Conservation (phyloP, 2,797 vertebrate genomes). For the Pogonophryne albipinna region DNA sequence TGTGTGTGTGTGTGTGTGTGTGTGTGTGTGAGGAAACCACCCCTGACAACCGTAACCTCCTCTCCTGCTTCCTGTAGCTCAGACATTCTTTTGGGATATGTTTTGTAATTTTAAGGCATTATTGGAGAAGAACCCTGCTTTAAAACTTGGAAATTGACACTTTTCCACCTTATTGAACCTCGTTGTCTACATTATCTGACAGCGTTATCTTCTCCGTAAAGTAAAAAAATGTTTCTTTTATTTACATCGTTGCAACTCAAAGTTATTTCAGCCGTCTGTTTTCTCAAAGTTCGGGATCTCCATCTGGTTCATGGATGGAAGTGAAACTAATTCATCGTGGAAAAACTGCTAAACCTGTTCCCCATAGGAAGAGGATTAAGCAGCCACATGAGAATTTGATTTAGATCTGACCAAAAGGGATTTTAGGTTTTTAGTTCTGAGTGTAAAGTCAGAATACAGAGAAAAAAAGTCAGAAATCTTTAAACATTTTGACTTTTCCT, state of each 20-base stretch:
- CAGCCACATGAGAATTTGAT: no score
- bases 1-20: constrained; percentile 24
- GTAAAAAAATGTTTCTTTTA: no score
- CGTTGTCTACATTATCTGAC: background rate
- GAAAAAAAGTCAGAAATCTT: no score
- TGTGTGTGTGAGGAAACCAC: constrained; percentile 73
- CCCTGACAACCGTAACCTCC: constrained; percentile 67
- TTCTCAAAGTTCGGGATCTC: background rate
- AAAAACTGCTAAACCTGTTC: no score
- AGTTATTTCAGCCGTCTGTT: background rate
- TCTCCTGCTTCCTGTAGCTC: constrained; percentile 59
- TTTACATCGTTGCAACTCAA: background rate
- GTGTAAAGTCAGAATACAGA: no score
- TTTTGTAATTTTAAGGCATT: no score
- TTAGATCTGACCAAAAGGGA: no score
- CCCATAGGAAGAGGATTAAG: no score
- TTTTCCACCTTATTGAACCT: background rate
- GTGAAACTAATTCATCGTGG: no score
- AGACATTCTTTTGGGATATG: background rate
- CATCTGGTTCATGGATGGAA: background rate
- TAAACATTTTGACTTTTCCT: no score
- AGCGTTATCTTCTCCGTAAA: background rate
- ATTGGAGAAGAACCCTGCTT: background rate
- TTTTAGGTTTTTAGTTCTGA: no score
- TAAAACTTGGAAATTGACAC: background rate